These are phyloP conservation scores for Mus pahari DNA, from an alignment of 2,113 vertebrate species.

Conservation along the genomic window DNA sequence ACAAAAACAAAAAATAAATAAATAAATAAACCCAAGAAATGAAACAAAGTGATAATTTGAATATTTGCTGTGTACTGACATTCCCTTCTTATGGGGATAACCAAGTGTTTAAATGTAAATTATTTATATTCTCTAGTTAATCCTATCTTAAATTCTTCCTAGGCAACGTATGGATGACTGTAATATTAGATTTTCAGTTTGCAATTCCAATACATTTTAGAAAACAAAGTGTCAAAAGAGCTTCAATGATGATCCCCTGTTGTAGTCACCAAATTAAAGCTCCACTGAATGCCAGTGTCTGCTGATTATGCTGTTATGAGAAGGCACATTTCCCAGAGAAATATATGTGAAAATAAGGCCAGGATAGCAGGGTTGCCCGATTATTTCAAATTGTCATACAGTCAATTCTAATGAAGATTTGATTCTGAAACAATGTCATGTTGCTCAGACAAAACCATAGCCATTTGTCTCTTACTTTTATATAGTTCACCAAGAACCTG, in stretches of 20 bases:
- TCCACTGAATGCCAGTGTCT: background rate
- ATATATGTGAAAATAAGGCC: background rate
- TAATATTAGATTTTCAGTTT: slow-evolving; percentile 5
- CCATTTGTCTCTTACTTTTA: background rate
- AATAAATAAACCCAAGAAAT: background rate
- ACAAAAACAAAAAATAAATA: too few relatives aligned
- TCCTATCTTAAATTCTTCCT: background rate
- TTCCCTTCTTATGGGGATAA: too few relatives aligned
- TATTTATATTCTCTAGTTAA: background rate
- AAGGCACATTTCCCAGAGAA: background rate
- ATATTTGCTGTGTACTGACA: background rate
- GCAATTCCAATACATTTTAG: background rate
- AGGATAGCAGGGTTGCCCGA: background rate
- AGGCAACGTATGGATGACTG: background rate
- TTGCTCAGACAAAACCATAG: background rate
- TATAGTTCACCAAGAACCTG: background rate
- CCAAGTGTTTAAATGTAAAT: slow-evolving; percentile 27
- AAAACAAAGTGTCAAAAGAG: background rate
- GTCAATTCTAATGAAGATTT: background rate
- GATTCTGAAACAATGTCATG: background rate
- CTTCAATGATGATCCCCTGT: background rate
- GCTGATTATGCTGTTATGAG: background rate
- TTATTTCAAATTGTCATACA: background rate
- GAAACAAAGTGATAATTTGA: background rate
- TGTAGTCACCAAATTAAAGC: background rate